A percentile compares a stretch with the other conserved stretches of the same genome.
Conservation (phyloP, 2,888 invertebrate genomes). For the Danaus chrysippus region DNA sequence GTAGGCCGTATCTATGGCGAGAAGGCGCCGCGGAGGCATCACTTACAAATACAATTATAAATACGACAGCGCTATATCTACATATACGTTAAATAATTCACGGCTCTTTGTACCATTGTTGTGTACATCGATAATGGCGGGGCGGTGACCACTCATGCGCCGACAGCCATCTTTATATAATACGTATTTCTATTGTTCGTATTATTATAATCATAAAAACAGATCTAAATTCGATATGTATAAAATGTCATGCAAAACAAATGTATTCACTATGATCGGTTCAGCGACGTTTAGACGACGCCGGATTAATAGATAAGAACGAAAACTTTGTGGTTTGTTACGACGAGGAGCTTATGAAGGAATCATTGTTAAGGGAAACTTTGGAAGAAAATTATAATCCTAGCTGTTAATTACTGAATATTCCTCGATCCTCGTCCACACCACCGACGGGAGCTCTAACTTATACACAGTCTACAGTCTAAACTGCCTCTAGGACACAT, state of each 20-base stretch:
- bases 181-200: neutral
- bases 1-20: slow-evolving; percentile 19
- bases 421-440: too few relatives aligned
- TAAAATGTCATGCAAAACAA: slow-evolving; percentile 39
- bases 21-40: neutral
- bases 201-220: slow-evolving; percentile 11
- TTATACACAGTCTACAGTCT: slow-evolving; percentile 33
- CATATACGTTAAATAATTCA: slow-evolving; percentile 43
- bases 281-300: slow-evolving; percentile 10
- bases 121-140: slow-evolving; percentile 31
- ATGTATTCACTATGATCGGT: slow-evolving; percentile 11
- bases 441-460: slow-evolving; percentile 3
- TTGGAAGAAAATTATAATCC: too few relatives aligned
- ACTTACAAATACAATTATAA: slow-evolving; percentile 33
- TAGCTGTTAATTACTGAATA: too few relatives aligned
- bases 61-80: slow-evolving; percentile 44
- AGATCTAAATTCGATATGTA: slow-evolving; percentile 50
- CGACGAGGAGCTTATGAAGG: too few relatives aligned
- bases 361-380: too few relatives aligned
- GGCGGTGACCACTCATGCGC: neutral
- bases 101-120: slow-evolving; percentile 63
- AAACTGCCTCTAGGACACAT: slow-evolving; percentile 49
- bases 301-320: too few relatives aligned
- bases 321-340: too few relatives aligned
- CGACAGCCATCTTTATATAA: too few relatives aligned